Base-by-base conservation (phyloP, 2,113 vertebrate genomes). In the Poecilia latipinna region DNA sequence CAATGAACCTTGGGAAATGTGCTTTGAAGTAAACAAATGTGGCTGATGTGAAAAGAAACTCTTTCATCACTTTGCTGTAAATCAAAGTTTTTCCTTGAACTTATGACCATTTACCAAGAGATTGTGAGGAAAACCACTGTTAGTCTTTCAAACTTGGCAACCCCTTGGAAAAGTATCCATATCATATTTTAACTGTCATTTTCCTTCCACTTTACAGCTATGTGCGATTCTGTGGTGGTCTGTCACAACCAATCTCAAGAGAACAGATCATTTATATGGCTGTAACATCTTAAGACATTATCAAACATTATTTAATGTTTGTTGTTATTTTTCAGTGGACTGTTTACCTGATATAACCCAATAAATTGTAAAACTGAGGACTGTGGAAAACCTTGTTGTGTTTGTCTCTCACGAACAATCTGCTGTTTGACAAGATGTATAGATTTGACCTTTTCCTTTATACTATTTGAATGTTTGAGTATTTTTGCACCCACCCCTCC, bases 81-180 rank as follows among this genome's bases (percentile, higher is more conserved):
- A 86, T 86, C 78, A 83, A 71, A 78, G 75, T 82, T 79, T 77
- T 70, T 77, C 29, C 63, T 71, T 78, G 72, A 82, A 85, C 71
- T 81, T 39, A 80, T 75, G 81, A 79, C 37, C 63, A 82, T 75
- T 71, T 79, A 80, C 64, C 61, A 44, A 69, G 77, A 73, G 76
- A 82, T 78, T 74, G 84, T 42, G 24, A 77, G 42, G 24, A 74
- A 61, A 35, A 77, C 68, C 69, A 63, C 12, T 82, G 67, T 51
- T 28, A 63, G 65, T 61, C 24, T 82, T 80, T 65, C 70, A 37
- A 28, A 66, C 61, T 62, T 33, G 44, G 44, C 15, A 48, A 13
- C 19, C 4, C 17, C 44, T 48, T 48, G 5, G 15, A 48, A 19
- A 48, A 48, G 17, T 19, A 48, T 48, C 2, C 44, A 19, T 48